Percentiles rank a stretch among this genome's conserved stretches.
Evolutionary conservation across 2,113 vertebrate species (phyloP).

Genomic region (Aspiorhynchus laticeps): DNA sequence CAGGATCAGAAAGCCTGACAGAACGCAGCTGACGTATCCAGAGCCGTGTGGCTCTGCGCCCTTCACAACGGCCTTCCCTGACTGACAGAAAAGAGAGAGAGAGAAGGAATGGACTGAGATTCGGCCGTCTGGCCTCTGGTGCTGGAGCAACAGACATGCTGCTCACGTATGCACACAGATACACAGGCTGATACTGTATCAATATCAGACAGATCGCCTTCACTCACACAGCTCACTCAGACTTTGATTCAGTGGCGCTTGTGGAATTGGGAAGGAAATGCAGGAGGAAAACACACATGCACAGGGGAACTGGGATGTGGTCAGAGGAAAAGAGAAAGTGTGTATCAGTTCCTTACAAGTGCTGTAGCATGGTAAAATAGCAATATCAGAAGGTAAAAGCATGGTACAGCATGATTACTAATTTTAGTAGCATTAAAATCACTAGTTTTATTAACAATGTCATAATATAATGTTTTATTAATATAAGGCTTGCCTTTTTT

Average conservation of each 20-base stretch:
- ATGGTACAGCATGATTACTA: background rate
- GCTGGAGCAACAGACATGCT: background rate
- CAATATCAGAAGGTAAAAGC: background rate
- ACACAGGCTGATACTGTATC: conserved; percentile 1
- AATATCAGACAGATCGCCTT: background rate
- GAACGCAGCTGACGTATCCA: conserved; percentile 63
- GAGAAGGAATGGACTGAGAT: conserved; percentile 1
- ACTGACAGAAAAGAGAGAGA: background rate
- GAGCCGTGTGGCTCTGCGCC: conserved; percentile 44
- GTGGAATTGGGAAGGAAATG: background rate
- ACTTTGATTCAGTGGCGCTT: background rate
- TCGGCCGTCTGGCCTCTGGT: background rate
- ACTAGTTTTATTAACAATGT: too few relatives aligned
- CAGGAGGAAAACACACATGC: conserved; percentile 31
- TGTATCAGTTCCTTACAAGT: background rate
- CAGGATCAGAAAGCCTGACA: conserved; percentile 63
- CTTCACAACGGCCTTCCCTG: background rate
- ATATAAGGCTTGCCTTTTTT: too few relatives aligned
- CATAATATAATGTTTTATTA: too few relatives aligned
- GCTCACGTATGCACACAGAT: background rate
- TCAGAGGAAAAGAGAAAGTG: background rate
- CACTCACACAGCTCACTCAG: background rate
- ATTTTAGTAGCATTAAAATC: too few relatives aligned
- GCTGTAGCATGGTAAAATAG: background rate
- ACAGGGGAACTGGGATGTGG: conserved; percentile 1